Conservation (phyloP, 2,797 vertebrate species). For the Artibeus lituratus region DNA sequence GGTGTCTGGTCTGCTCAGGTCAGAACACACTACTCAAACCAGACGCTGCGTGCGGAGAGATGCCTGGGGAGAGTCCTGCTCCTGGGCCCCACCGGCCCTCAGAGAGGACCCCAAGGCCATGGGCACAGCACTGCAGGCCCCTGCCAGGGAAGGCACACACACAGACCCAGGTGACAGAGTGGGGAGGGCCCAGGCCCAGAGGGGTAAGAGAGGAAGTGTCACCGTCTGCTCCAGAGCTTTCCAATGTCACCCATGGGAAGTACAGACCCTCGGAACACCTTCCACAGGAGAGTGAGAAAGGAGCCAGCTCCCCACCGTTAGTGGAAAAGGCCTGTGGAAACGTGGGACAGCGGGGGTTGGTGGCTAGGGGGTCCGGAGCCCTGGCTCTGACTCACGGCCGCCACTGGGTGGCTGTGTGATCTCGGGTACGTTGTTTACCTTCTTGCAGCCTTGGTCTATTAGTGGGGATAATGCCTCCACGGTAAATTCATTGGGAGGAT, state of each 20-base stretch:
- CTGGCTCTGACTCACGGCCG: not conserved
- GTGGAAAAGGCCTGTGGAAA: not conserved
- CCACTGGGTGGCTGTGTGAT: not conserved
- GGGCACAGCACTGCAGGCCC: not conserved
- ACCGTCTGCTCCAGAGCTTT: not conserved
- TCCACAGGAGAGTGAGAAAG: not conserved
- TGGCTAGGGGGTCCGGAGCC: not conserved
- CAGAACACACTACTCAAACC: not conserved
- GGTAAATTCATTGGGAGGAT: not conserved
- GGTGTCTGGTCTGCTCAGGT: conserved; percentile 38
- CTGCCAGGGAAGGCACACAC: not conserved
- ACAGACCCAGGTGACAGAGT: not conserved
- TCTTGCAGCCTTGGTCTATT: not conserved
- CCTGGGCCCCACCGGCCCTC: not conserved
- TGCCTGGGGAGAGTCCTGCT: not conserved
- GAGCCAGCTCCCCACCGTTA: not conserved
- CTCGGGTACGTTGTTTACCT: not conserved
- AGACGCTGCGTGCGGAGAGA: not conserved
- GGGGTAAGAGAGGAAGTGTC: not conserved
- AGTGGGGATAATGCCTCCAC: not conserved
- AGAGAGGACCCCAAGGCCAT: not conserved
- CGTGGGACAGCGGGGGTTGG: not conserved
- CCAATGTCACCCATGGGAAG: not conserved
- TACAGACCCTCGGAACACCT: not conserved
- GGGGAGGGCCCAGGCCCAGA: not conserved